Percentiles rank a stretch among this genome's conserved stretches.
Evolutionary conservation across 2,797 vertebrate species (phyloP).

Genomic region (Hypotaenidia philippensis): DNA sequence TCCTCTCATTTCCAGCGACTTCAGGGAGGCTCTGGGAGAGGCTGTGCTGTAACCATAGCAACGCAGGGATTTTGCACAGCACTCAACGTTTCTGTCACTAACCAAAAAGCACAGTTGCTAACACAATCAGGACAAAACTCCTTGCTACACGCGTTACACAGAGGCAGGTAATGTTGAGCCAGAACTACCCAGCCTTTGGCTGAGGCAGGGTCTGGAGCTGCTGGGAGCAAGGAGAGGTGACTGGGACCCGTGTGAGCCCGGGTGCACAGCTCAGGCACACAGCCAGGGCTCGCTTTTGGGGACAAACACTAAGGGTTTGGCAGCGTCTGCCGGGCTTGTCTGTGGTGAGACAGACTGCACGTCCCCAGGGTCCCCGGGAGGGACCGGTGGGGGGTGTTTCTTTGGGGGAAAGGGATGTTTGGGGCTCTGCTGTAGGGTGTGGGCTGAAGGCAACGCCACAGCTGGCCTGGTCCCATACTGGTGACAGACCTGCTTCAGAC

Average conservation of each 20-base stretch:
- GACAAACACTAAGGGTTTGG: no score
- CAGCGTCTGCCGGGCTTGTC: background rate
- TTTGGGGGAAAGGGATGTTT: background rate
- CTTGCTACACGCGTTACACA: background rate
- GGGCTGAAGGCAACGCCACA: background rate
- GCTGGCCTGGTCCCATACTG: background rate
- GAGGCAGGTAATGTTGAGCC: background rate
- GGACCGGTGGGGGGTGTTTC: background rate
- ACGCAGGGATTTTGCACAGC: background rate
- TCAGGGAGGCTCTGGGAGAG: background rate
- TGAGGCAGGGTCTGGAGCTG: background rate
- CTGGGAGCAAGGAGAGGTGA: background rate
- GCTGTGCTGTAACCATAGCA: constrained; percentile 27
- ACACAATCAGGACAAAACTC: background rate
- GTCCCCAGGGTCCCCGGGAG: background rate
- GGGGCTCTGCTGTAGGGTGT: background rate
- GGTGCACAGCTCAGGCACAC: accelerated
- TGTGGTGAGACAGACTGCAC: background rate
- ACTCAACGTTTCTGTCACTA: background rate
- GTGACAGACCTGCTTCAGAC: background rate
- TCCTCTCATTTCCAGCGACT: background rate
- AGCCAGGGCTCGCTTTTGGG: background rate
- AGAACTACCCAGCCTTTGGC: background rate
- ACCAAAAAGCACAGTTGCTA: background rate
- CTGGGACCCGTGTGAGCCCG: background rate